Evolutionary conservation across 2,888 invertebrate species (phyloP), one percentile per base, ranked within the genome.

Genomic region (Hemithea aestivaria): DNA sequence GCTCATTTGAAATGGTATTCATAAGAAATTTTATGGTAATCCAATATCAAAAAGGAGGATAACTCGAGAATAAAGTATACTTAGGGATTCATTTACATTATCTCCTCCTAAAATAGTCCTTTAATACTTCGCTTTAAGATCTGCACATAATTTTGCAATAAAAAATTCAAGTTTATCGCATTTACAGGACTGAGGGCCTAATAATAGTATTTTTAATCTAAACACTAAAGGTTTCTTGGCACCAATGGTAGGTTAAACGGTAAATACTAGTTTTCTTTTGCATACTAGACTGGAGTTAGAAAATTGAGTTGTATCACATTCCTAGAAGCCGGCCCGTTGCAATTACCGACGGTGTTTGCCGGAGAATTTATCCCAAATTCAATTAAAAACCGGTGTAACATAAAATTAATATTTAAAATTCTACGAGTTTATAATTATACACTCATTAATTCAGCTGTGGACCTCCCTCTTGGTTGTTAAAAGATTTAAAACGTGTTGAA

Each of bases 241-340:
- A 16, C 10, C 24, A 30, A 41, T 41, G 9, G 32, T 32, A 37
- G 28, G 33, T 23, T 8, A 16, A 42, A 50, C 45, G 42, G 44
- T 47, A 41, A 27, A 45, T 45, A 44, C 48, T 28, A 25, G 48
- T 41, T 37, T 27, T 32, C 43, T 35, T 48, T 43, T 44, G 43
- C 51, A 51, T 51, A 50, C 38, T 38, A 28, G 35, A 9, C 20
- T 16, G 16, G 20, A 29, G 33, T 35, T 44, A 36, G 30, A 40
- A 51, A 51, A 51, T 48, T 51, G 39, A 51, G 48, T 36, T 45
- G 40, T 48, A 33, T 27, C 16, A 34, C 35, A 40, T 44, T 32
- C 41, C 36, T 7, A 33, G 28, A 35, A 34, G 29, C 25, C 31
- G 30, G 38, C 37, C 22, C 12, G 36, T 22, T 40, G 31, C 20